Evolutionary conservation across 2,888 invertebrate genomes (phyloP).

Genomic region (Cephus pulcher): DNA sequence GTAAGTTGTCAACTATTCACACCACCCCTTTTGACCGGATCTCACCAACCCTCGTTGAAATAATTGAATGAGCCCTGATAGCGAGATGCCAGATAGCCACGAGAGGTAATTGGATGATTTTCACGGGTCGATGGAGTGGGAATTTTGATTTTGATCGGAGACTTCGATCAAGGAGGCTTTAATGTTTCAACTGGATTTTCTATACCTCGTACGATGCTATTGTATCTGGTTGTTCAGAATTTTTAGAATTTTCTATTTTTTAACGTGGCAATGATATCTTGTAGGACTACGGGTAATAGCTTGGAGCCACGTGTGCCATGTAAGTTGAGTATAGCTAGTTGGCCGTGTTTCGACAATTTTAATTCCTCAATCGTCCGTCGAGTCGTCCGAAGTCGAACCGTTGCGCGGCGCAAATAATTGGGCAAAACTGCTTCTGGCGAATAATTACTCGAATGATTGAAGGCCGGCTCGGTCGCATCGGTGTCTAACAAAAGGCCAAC

Average conservation of each 20-base stretch:
- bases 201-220: not conserved
- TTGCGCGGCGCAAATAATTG: slow-evolving; percentile 50
- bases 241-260: not conserved
- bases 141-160: not conserved
- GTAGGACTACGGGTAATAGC: not conserved
- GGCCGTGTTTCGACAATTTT: slow-evolving; percentile 44
- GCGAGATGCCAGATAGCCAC: slow-evolving; percentile 51
- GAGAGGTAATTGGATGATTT: slow-evolving; percentile 60
- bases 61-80: slow-evolving; percentile 30
- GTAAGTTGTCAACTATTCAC: slow-evolving; percentile 61
- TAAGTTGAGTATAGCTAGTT: not conserved
- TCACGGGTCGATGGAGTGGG: slow-evolving; percentile 45
- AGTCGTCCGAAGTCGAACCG: not conserved
- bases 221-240: not conserved
- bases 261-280: not conserved
- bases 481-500: slow-evolving; percentile 26
- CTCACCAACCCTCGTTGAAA: slow-evolving; percentile 19
- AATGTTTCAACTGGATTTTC: not conserved
- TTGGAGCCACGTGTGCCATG: not conserved
- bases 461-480: slow-evolving; percentile 28
- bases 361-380: slow-evolving; percentile 53
- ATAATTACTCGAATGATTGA: slow-evolving; percentile 54
- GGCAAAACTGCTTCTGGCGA: slow-evolving; percentile 51
- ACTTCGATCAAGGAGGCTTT: not conserved
- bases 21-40: slow-evolving; percentile 22